A percentile compares a stretch with the other conserved stretches of the same genome.
Evolutionary conservation across 2,888 invertebrate genomes (phyloP).

Genomic region (Phymatocera aterrima): DNA sequence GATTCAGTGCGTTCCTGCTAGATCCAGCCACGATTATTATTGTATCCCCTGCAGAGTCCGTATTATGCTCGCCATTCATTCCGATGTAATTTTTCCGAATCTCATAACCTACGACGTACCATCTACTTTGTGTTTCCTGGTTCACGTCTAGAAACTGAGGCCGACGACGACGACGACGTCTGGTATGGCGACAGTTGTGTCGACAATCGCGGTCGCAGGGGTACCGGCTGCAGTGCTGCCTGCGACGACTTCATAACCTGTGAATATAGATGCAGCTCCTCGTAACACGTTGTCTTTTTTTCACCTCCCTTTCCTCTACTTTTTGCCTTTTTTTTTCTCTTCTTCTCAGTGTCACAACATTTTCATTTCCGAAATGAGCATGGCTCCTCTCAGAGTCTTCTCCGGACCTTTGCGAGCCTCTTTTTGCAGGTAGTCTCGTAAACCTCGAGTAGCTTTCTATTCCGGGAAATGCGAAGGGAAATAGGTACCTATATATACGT

Average conservation of each 20-base stretch:
- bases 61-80: background rate
- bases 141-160: too few relatives aligned
- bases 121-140: background rate
- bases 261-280: constrained; percentile 41
- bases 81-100: background rate
- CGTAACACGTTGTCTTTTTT: background rate
- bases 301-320: background rate
- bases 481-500: too few relatives aligned
- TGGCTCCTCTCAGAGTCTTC: background rate
- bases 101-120: background rate
- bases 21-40: background rate
- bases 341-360: constrained; percentile 44
- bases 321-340: background rate
- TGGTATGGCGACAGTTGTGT: background rate
- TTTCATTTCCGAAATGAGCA: constrained; percentile 45
- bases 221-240: background rate
- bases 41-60: too few relatives aligned
- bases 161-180: too few relatives aligned
- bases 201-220: background rate
- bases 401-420: constrained; percentile 32
- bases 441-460: constrained; percentile 35
- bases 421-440: constrained; percentile 41
- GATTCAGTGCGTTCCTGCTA: background rate
- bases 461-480: constrained; percentile 27
- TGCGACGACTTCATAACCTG: constrained; percentile 62